Conservation (phyloP, 2,888 invertebrate genomes). For the Adelognathus sp. region DNA sequence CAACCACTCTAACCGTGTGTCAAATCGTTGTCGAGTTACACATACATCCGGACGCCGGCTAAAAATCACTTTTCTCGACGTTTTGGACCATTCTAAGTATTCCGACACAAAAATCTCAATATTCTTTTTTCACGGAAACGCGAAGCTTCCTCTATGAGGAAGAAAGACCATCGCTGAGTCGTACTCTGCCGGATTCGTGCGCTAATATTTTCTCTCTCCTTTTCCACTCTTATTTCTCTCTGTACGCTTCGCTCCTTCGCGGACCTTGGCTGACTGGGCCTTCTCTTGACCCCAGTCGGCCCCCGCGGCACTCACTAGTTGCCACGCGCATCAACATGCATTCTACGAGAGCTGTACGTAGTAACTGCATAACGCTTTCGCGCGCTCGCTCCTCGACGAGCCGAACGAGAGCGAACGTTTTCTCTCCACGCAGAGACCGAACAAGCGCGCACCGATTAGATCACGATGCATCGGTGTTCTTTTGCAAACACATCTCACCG, state of each 20-base stretch:
- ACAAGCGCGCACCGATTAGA: conserved; percentile 61
- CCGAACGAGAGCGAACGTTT: conserved; percentile 64
- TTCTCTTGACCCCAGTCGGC: conserved; percentile 58
- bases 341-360: conserved; percentile 40
- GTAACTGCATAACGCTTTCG: conserved; percentile 37
- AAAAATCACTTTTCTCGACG: too few relatives aligned
- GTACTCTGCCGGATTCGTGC: conserved; percentile 56
- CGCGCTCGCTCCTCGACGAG: conserved; percentile 30
- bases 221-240: conserved; percentile 8
- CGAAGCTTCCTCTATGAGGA: too few relatives aligned
- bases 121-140: neutral
- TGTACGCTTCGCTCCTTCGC: conserved; percentile 28
- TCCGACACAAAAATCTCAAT: too few relatives aligned
- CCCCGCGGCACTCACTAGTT: conserved; percentile 59
- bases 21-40: too few relatives aligned
- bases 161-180: conserved; percentile 35
- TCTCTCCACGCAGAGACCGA: conserved; percentile 55
- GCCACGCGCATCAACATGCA: conserved; percentile 58
- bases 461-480: conserved; percentile 56
- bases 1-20: too few relatives aligned
- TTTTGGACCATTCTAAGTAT: too few relatives aligned
- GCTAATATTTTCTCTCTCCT: conserved; percentile 16
- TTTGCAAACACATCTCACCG: conserved; percentile 54
- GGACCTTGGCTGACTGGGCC: conserved; percentile 46
- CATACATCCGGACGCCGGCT: too few relatives aligned